Base-by-base conservation (phyloP, 2,888 invertebrate species). In the Stegana nigrithorax region DNA sequence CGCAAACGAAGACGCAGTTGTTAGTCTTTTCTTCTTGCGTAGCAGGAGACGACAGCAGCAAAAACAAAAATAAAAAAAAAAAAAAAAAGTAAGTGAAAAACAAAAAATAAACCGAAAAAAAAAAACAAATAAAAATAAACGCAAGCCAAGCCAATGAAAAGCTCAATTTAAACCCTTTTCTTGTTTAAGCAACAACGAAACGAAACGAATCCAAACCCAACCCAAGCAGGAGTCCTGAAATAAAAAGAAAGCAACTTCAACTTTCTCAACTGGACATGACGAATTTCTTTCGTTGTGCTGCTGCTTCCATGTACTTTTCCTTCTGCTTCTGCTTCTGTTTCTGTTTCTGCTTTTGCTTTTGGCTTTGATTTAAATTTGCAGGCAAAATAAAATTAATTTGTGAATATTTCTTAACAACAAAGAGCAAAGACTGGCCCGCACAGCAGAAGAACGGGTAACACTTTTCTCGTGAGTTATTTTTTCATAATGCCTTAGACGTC, bases 361-460 rank as follows among this genome's bases (percentile, higher is more conserved):
- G n/a, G n/a, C n/a, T n/a, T n/a, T n/a, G n/a, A 78, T 80, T 76
- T 80, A 76, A 76, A 76, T 78, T 69, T 66, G 69, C 66, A 67
- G 65, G 72, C 68, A 77, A 78, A 79, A 73, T 70, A 67, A 81
- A 78, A 78, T 81, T 78, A 81, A 81, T 81, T 81, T 81, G 73
- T 78, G 78, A 73, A 80, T 80, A 75, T 81, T 78, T 78, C 76
- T 76, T 32, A 32, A 53, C 53, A n/a, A n/a, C n/a, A n/a, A n/a
- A n/a, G n/a, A n/a, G n/a, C n/a, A 53, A 32, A 53, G 32, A 32
- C 26, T 19, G 17, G 29, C 67, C 78, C 75, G 66, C 69, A 50
- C n/a, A n/a, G 0, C 29, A 19, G 32, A 53, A 32, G 26, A 53
- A 14, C 32, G 53, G 14, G 32, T 17, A 53, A 53, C 53, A 32